These are phyloP conservation scores for Harpalus rubripes DNA, from an alignment of 2,888 invertebrate species.

Conservation along the genomic window DNA sequence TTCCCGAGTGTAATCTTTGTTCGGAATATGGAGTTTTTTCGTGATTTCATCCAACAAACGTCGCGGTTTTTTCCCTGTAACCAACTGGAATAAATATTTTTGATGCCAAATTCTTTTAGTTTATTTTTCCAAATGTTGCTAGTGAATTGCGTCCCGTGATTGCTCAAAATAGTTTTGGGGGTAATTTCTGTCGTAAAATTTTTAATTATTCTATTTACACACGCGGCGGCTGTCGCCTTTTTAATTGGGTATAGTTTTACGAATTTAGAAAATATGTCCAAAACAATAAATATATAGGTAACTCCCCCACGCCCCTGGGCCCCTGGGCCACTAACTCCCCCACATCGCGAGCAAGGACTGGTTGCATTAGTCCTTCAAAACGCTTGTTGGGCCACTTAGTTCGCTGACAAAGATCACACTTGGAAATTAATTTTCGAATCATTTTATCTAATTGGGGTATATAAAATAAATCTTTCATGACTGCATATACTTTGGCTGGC, in stretches of 20 bases:
- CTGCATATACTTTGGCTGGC: conserved; percentile 52
- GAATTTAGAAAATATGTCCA: conserved; percentile 67
- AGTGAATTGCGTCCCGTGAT: conserved; percentile 65
- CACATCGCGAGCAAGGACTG: background rate
- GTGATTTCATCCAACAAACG: too few species aligned
- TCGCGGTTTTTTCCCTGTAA: too few species aligned
- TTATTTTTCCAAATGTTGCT: conserved; percentile 44
- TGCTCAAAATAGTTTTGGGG: conserved; percentile 54
- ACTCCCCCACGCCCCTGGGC: conserved; percentile 32
- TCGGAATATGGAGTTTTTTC: too few species aligned
- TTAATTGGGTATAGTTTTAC: conserved; percentile 65
- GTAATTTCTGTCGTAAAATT: conserved; percentile 25
- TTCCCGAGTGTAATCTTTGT: too few species aligned
- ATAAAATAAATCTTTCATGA: conserved; percentile 38
- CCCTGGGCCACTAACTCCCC: conserved; percentile 53
- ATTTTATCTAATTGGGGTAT: conserved; percentile 33
- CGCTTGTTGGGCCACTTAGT: background rate
- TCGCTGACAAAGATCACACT: conserved; percentile 42
- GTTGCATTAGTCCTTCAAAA: conserved; percentile 13
- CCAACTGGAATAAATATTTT: conserved; percentile 50
- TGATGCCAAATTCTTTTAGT: conserved; percentile 14
- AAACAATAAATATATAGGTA: too few species aligned
- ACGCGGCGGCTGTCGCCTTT: conserved; percentile 57
- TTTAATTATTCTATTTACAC: conserved; percentile 32
- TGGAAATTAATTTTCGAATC: too few species aligned